Evolutionary conservation across 2,797 vertebrate genomes (phyloP).

Genomic region (Allobates femoralis): DNA sequence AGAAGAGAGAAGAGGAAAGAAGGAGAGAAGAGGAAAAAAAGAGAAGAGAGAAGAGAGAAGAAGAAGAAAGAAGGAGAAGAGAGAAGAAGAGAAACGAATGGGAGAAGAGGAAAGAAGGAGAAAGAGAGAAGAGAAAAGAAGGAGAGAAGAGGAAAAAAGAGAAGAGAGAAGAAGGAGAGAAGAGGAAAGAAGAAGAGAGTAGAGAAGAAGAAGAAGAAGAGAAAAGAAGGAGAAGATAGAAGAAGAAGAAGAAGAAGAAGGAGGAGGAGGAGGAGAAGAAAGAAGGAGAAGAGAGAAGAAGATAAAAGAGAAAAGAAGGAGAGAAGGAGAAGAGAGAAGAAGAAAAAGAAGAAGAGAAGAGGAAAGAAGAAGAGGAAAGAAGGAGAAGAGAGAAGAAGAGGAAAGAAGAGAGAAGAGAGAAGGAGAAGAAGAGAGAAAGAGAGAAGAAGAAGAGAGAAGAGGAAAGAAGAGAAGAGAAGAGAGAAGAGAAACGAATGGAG

Average conservation of each 20-base stretch:
- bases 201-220: neutral
- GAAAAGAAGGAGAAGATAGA: neutral
- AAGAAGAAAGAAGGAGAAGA: neutral
- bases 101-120: neutral
- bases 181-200: too few species aligned
- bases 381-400: too few species aligned
- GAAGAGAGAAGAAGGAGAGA: neutral
- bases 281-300: neutral
- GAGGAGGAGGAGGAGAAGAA: neutral
- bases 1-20: neutral
- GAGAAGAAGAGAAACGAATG: too few species aligned
- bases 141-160: neutral
- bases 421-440: neutral
- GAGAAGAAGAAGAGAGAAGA: neutral
- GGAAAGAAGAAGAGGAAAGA: too few species aligned
- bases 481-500: neutral
- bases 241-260: too few species aligned
- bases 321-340: neutral
- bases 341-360: neutral
- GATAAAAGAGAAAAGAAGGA: neutral
- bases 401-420: too few species aligned
- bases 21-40: neutral
- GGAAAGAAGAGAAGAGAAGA: neutral
- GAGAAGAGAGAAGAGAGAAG: neutral
- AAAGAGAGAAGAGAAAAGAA: neutral